These are phyloP conservation scores for Phymastichus coffea DNA, from an alignment of 1,140 invertebrate genomes.

Conservation along the genomic window DNA sequence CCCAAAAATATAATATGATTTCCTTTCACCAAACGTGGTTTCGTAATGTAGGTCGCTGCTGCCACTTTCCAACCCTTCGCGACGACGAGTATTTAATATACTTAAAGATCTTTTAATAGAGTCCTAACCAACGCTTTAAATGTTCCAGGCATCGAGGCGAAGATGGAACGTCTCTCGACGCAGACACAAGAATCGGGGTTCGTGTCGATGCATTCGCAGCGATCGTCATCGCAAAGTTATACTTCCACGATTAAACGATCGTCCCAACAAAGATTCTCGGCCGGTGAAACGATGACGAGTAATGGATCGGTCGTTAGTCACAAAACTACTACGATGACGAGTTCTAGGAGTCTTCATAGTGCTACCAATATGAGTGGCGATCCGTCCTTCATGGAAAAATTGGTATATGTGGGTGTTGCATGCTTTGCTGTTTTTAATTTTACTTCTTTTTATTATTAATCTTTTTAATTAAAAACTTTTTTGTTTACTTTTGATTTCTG, in stretches of 20 bases:
- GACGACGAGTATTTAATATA: no score
- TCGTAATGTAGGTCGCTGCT: no score
- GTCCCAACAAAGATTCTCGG: slow-evolving; percentile 59
- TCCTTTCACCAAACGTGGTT: no score
- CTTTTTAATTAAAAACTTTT: no score
- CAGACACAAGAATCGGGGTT: slow-evolving; percentile 66
- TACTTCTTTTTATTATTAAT: background rate
- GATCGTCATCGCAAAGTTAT: slow-evolving; percentile 64
- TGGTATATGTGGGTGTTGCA: slow-evolving; percentile 49
- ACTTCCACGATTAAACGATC: slow-evolving; percentile 58
- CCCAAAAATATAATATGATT: no score
- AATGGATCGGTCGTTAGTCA: slow-evolving; percentile 34
- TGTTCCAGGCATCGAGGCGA: slow-evolving; percentile 53
- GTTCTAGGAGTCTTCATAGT: slow-evolving; percentile 46
- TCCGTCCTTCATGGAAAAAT: slow-evolving; percentile 45
- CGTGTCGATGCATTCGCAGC: slow-evolving; percentile 68
- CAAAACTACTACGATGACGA: slow-evolving; percentile 34
- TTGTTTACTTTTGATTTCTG: no score
- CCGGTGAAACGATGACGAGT: slow-evolving; percentile 37
- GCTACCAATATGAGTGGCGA: slow-evolving; percentile 41
- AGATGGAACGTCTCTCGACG: slow-evolving; percentile 55
- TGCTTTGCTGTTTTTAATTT: slow-evolving; percentile 27
- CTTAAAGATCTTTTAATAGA: no score
- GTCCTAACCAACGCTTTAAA: no score
- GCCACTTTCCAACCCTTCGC: no score